These are phyloP conservation scores for Omphaloscelis lunosa DNA, from an alignment of 2,888 invertebrate species.

Conservation along the genomic window DNA sequence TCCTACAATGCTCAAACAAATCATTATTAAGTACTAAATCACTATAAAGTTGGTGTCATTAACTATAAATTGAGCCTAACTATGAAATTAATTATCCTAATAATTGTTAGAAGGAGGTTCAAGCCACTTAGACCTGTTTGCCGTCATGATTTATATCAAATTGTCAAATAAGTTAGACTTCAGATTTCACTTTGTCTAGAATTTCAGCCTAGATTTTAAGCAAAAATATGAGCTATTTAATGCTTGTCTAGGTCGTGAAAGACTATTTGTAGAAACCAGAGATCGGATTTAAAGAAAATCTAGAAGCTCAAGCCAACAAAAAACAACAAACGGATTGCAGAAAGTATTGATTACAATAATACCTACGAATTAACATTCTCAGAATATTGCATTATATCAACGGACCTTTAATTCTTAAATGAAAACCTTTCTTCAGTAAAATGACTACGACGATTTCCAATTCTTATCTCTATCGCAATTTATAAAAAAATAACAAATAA, in stretches of 20 bases:
- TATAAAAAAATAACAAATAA: not conserved
- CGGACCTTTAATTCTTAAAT: not conserved
- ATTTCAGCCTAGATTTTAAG: not conserved
- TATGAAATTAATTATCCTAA: conserved; percentile 49
- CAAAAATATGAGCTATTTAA: not conserved
- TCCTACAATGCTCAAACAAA: conserved; percentile 11
- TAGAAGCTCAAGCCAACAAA: not conserved
- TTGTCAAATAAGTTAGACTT: conserved; percentile 26
- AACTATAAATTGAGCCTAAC: conserved; percentile 32
- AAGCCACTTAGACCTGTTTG: conserved; percentile 29
- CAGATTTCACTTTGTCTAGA: conserved; percentile 7
- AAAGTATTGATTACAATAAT: not conserved
- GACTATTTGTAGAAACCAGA: not conserved
- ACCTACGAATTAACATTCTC: not conserved
- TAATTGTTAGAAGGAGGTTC: conserved; percentile 53
- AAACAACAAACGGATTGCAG: not conserved
- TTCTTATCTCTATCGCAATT: not conserved
- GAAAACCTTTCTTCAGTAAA: not conserved
- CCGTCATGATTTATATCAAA: conserved; percentile 45
- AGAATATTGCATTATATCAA: not conserved
- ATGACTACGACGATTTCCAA: not conserved
- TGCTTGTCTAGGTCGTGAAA: not conserved
- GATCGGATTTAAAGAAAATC: not conserved
- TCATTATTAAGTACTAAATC: conserved; percentile 36
- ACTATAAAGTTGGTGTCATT: conserved; percentile 13